phyloP scores from a whole-genome alignment of 2,113 vertebrate genomes.

The Channa maculata region DNA sequence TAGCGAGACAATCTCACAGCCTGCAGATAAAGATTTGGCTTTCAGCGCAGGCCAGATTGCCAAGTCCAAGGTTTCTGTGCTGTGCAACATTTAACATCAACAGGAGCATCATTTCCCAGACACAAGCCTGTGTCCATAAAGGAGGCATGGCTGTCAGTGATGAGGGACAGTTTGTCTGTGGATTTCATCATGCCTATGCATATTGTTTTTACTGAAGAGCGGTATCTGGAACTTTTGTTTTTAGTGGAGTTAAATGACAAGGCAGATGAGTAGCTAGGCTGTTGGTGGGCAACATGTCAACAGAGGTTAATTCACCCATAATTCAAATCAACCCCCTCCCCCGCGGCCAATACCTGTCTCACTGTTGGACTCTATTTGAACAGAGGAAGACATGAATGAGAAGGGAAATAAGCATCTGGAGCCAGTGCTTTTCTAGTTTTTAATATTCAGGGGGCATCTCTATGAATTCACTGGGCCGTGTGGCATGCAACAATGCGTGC shows the following conservation, averaged over 20 bases:
- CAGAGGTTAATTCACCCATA: neutral
- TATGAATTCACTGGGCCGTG: slow-evolving; percentile 43
- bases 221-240: slow-evolving; percentile 12
- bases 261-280: slow-evolving; percentile 4
- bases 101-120: slow-evolving; percentile 61
- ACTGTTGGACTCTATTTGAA: slow-evolving; percentile 27
- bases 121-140: slow-evolving; percentile 39
- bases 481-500: slow-evolving; percentile 46
- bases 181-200: slow-evolving; percentile 29
- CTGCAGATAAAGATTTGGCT: slow-evolving; percentile 70
- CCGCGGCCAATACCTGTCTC: slow-evolving; percentile 16
- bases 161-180: slow-evolving; percentile 27
- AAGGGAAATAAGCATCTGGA: slow-evolving; percentile 47
- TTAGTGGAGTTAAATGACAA: slow-evolving; percentile 14
- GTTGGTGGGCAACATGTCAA: neutral
- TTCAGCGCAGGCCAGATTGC: slow-evolving; percentile 44
- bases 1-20: slow-evolving; percentile 68
- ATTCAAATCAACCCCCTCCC: slow-evolving; percentile 23
- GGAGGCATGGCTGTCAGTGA: slow-evolving; percentile 36
- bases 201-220: slow-evolving; percentile 13
- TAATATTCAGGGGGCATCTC: slow-evolving; percentile 73
- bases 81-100: slow-evolving; percentile 63
- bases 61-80: slow-evolving; percentile 65
- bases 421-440: slow-evolving; percentile 42
- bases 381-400: slow-evolving; percentile 32